Evolutionary conservation across 2,797 vertebrate genomes (phyloP).

Genomic region (Pantherophis alleghaniensis): DNA sequence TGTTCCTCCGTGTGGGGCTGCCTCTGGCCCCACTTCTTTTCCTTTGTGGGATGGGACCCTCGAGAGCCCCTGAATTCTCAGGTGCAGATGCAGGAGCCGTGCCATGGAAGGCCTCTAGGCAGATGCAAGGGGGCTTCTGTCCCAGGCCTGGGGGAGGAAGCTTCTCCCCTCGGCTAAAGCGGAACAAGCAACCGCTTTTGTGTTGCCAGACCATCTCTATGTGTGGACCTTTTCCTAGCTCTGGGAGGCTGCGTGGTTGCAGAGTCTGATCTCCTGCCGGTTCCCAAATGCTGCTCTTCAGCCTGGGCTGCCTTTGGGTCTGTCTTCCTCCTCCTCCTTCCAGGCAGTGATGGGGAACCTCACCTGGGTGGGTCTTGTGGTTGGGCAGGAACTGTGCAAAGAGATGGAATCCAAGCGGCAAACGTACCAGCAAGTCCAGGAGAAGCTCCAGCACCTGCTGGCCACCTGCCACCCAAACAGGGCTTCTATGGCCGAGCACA

Average conservation of each 20-base stretch:
- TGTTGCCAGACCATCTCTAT: neutral
- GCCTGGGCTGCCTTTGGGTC: neutral
- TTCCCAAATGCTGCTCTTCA: neutral
- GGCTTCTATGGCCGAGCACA: slow-evolving; percentile 82
- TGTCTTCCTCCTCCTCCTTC: too few relatives aligned
- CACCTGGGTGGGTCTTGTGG: neutral
- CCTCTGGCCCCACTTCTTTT: neutral
- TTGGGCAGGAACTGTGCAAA: slow-evolving; percentile 80
- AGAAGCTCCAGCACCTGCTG: slow-evolving; percentile 78
- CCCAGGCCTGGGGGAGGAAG: neutral
- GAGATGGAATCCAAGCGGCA: slow-evolving; percentile 85
- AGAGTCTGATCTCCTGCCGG: neutral
- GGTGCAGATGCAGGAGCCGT: too few relatives aligned
- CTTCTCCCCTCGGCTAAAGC: neutral
- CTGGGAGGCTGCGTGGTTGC: neutral
- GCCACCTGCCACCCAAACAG: slow-evolving; percentile 59
- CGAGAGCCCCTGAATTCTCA: neutral
- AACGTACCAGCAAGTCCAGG: slow-evolving; percentile 73
- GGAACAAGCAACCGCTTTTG: neutral
- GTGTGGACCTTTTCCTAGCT: neutral
- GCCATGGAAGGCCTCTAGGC: neutral
- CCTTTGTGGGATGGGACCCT: neutral
- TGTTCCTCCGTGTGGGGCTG: neutral
- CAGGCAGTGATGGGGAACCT: too few relatives aligned
- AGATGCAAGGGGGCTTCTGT: neutral